Conservation (phyloP, 2,113 vertebrate species). For the Coptodon rendalli region DNA sequence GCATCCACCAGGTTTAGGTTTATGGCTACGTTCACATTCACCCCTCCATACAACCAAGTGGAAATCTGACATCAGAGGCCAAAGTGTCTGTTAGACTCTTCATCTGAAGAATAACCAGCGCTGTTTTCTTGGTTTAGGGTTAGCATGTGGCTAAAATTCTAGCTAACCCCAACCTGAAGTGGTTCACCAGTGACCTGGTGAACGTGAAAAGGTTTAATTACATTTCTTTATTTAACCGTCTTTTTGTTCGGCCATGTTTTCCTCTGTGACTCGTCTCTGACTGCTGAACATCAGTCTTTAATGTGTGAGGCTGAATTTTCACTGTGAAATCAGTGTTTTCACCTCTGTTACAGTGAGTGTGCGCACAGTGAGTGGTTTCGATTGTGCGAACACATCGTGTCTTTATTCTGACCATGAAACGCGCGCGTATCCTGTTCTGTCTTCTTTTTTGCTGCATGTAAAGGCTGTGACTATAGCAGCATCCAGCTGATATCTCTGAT, state of each 20-base stretch:
- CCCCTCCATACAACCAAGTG: fast-evolving
- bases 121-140: fast-evolving
- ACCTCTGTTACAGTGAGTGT: not conserved
- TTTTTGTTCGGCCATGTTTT: not conserved
- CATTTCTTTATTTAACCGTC: fast-evolving
- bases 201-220: fast-evolving
- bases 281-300: not conserved
- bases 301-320: not conserved
- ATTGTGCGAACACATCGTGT: fast-evolving
- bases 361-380: not conserved
- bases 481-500: not conserved
- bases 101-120: not conserved
- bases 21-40: not conserved
- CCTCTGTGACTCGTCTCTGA: not conserved
- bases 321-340: not conserved
- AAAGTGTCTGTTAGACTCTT: not conserved
- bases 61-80: fast-evolving
- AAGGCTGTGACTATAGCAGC: fast-evolving
- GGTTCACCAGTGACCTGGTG: fast-evolving
- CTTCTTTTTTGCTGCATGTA: not conserved
- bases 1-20: not conserved
- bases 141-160: not conserved
- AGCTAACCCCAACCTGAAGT: not conserved
- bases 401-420: not conserved
- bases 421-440: not conserved